Conservation (phyloP, 2,797 vertebrate genomes). For the Liasis olivaceus region DNA sequence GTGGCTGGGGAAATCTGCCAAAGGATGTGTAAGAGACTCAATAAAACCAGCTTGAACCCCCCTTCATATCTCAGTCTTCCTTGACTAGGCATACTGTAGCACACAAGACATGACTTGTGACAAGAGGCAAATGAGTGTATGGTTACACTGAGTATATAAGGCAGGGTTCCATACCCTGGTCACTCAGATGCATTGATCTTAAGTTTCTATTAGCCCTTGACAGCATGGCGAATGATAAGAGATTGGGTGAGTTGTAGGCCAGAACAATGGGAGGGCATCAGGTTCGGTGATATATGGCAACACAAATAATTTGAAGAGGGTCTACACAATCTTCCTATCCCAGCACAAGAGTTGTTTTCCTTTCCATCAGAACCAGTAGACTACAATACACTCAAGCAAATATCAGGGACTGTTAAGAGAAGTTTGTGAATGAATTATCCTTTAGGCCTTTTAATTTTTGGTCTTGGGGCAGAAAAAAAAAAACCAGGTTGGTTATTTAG, state of each 20-base stretch:
- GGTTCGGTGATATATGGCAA: neutral
- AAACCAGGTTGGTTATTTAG: neutral
- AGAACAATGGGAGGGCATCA: neutral
- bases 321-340: neutral
- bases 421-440: neutral
- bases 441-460: too few species aligned
- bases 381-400: neutral
- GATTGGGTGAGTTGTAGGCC: neutral
- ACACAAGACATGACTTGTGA: neutral
- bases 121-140: neutral
- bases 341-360: neutral
- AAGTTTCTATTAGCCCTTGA: neutral
- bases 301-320: neutral
- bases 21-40: neutral
- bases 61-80: neutral
- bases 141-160: neutral
- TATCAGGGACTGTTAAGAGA: neutral
- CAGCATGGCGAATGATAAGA: neutral
- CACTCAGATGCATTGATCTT: neutral
- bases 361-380: neutral
- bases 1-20: neutral
- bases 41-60: neutral
- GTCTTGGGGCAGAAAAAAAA: too few species aligned
- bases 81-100: neutral
- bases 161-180: neutral